A percentile compares a stretch with the other conserved stretches of the same genome.
These are phyloP conservation scores for Ianthella basta DNA, from an alignment of 37 sponge, comb jelly and placozoan genomes.

Conservation along the genomic window DNA sequence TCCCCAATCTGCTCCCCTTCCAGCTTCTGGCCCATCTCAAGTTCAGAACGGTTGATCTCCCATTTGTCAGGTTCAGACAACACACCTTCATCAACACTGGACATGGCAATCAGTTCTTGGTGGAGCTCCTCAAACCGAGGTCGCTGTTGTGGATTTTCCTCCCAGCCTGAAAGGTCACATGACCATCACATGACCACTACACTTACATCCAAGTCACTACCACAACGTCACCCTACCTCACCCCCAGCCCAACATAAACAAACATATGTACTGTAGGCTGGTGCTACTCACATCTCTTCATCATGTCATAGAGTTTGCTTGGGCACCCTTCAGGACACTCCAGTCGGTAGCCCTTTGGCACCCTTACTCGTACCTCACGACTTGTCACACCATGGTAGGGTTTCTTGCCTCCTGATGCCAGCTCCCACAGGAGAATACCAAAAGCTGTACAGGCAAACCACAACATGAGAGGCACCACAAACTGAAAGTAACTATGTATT, in stretches of 20 bases:
- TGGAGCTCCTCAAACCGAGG: slow-evolving; percentile 76
- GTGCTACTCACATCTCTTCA: slow-evolving; percentile 66
- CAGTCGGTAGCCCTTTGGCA: slow-evolving; percentile 93
- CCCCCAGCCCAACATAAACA: no score
- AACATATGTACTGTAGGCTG: background rate
- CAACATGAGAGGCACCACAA: background rate
- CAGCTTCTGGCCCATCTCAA: slow-evolving; percentile 91
- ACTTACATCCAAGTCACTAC: no score
- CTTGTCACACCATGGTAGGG: slow-evolving; percentile 94
- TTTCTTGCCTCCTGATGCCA: slow-evolving; percentile 95
- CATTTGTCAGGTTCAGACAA: no score
- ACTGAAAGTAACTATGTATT: background rate
- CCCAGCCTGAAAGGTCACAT: slow-evolving; percentile 89
- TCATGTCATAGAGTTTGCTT: slow-evolving; percentile 76
- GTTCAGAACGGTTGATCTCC: slow-evolving; percentile 89
- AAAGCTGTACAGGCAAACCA: slow-evolving; percentile 71
- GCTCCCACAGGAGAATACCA: slow-evolving; percentile 97
- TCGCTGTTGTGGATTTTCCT: slow-evolving; percentile 68
- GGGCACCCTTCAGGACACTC: slow-evolving; percentile 94
- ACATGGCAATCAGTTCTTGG: no score
- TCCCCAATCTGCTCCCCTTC: slow-evolving; percentile 99
- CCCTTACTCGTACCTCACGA: slow-evolving; percentile 79
- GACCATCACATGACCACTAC: no score
- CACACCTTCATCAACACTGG: no score
- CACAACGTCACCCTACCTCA: no score